These are phyloP conservation scores for Ailuropoda melanoleuca DNA, from an alignment of 2,113 vertebrate genomes.

Conservation along the genomic window DNA sequence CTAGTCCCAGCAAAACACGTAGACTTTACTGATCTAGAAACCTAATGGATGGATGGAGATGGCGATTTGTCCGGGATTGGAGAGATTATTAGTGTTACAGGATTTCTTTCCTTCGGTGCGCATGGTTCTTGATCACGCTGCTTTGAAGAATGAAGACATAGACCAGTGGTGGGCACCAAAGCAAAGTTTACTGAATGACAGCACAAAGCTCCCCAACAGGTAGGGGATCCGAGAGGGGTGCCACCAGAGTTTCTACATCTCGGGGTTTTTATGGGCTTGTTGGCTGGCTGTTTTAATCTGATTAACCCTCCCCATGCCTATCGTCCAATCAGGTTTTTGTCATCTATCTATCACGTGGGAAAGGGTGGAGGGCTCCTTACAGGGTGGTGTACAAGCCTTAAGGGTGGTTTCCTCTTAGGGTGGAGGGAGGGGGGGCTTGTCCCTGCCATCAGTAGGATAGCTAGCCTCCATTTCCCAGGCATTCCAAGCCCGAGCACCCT, in stretches of 20 bases:
- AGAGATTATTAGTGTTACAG: neutral
- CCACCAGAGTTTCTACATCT: neutral
- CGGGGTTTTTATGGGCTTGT: neutral
- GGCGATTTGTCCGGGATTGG: neutral
- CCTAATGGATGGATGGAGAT: neutral
- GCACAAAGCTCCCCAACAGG: neutral
- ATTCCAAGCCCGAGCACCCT: neutral
- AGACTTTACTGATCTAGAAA: neutral
- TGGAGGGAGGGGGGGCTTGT: neutral
- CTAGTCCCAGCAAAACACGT: neutral
- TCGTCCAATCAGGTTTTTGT: neutral
- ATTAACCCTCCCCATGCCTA: neutral
- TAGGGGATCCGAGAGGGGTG: neutral
- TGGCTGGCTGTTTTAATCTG: neutral
- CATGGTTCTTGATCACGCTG: neutral
- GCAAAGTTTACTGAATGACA: neutral
- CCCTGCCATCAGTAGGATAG: neutral
- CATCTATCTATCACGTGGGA: neutral
- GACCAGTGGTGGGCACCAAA: neutral
- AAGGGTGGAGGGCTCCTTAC: neutral
- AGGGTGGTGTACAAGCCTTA: neutral
- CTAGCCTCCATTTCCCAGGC: neutral
- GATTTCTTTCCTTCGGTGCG: neutral
- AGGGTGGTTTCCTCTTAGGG: neutral
- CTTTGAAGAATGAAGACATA: neutral